Percentiles rank a stretch among this genome's conserved stretches.
Evolutionary conservation across 2,797 vertebrate genomes (phyloP).

Genomic region (Malacoraja senta): DNA sequence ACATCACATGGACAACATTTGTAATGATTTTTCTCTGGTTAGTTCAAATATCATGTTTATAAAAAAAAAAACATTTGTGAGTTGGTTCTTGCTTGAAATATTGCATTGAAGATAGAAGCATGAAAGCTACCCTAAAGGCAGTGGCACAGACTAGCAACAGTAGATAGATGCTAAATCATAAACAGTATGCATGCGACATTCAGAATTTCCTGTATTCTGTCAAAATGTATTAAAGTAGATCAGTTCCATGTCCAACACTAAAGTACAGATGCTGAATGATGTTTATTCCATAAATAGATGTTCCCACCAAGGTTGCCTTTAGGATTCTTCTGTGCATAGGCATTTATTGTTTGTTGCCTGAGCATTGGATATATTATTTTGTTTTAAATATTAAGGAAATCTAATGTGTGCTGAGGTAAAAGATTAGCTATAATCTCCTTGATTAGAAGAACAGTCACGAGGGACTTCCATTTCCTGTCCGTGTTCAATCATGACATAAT

Average conservation of each 20-base stretch:
- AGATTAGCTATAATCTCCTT: no score
- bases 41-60: neutral
- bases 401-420: no score
- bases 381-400: no score
- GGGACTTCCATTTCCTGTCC: neutral
- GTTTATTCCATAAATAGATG: neutral
- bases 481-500: neutral
- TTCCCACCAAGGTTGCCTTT: neutral
- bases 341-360: neutral
- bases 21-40: neutral
- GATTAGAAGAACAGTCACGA: neutral
- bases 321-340: neutral
- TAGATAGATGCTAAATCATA: neutral
- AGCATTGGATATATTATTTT: neutral
- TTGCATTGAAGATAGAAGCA: neutral
- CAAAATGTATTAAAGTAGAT: neutral
- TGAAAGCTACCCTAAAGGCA: no score
- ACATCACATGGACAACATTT: neutral
- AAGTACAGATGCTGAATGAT: neutral
- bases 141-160: no score
- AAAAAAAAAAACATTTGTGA: neutral
- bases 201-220: neutral
- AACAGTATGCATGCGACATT: neutral
- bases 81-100: neutral
- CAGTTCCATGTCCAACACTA: neutral